phyloP scores from a whole-genome alignment of 2,797 vertebrate genomes.

The Muscicapa comitata region DNA sequence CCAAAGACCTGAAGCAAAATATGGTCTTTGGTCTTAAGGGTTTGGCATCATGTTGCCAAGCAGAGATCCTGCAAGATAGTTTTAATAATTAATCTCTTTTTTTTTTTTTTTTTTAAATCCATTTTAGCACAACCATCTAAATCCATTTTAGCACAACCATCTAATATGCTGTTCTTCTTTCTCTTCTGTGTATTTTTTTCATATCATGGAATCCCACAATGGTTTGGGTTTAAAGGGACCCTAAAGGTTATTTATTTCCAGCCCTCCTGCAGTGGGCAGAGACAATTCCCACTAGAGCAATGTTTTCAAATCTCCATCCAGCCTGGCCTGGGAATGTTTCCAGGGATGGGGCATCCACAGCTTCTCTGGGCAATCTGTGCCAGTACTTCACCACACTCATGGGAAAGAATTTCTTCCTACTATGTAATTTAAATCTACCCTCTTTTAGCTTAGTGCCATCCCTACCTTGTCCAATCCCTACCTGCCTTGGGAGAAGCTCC shows the following conservation, averaged over 20 bases:
- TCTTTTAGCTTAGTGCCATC: background rate
- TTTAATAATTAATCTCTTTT: background rate
- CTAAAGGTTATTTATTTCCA: background rate
- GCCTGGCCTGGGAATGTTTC: background rate
- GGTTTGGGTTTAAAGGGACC: background rate
- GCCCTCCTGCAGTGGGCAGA: accelerated
- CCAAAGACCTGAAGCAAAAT: background rate
- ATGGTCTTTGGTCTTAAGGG: background rate
- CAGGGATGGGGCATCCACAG: background rate
- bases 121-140: background rate
- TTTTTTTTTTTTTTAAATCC: no score
- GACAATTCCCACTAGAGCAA: no score
- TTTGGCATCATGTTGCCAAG: background rate
- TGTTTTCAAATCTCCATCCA: background rate
- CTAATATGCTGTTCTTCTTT: background rate
- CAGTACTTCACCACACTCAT: background rate
- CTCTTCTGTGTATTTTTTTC: background rate
- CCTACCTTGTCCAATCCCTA: accelerated
- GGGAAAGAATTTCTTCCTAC: background rate
- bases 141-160: background rate
- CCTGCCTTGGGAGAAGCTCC: no score
- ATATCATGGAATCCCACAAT: background rate
- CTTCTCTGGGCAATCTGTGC: background rate
- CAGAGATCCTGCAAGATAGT: background rate
- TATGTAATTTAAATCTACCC: accelerated